A percentile compares a stretch with the other conserved stretches of the same genome.
phyloP scores from a whole-genome alignment of 2,113 vertebrate species.

The Etheostoma cragini region DNA sequence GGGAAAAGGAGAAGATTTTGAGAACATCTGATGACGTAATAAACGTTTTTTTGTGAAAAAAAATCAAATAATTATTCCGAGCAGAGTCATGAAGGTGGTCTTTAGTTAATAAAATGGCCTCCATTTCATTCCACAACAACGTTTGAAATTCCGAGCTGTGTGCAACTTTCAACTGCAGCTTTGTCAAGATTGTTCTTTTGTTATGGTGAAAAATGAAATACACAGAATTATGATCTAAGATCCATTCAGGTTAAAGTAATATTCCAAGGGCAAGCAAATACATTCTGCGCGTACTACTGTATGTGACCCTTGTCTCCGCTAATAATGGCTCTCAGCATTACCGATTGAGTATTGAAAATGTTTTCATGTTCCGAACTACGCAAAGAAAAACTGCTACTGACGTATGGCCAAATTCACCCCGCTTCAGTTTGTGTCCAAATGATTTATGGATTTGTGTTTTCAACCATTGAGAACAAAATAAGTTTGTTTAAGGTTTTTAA shows the following conservation, averaged over 20 bases:
- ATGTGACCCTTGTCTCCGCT: background rate
- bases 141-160: background rate
- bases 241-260: background rate
- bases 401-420: background rate
- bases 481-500: background rate
- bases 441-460: conserved; percentile 11
- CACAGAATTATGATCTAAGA: background rate
- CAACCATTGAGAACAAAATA: background rate
- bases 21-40: background rate
- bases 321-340: background rate
- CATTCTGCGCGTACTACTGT: background rate
- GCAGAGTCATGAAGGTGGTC: background rate
- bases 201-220: background rate
- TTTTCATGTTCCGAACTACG: background rate
- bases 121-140: background rate
- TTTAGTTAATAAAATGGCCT: background rate
- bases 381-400: background rate
- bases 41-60: background rate
- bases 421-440: background rate
- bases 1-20: background rate
- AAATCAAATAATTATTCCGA: background rate
- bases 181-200: background rate
- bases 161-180: background rate
- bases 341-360: background rate
- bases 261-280: background rate